These are phyloP conservation scores for Cataglyphis altisquamis DNA, from an alignment of 2,888 invertebrate genomes.

Conservation along the genomic window DNA sequence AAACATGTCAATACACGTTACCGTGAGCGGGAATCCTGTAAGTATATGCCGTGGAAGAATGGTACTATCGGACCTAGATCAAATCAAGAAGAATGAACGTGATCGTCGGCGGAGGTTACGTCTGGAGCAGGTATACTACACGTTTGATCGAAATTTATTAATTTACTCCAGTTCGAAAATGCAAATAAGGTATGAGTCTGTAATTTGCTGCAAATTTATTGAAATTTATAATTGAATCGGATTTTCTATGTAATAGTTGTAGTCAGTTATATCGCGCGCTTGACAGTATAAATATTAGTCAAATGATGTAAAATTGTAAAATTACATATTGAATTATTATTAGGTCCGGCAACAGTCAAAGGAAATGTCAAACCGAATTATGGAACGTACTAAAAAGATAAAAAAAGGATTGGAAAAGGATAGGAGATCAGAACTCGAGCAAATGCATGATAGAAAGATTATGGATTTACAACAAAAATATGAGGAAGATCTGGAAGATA, in stretches of 20 bases:
- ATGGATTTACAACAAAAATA: conserved; percentile 87
- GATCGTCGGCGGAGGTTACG: conserved; percentile 88
- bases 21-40: conserved; percentile 88
- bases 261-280: neutral
- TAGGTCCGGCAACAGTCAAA: conserved; percentile 89
- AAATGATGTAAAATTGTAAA: conserved; percentile 31
- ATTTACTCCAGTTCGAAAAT: neutral
- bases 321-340: conserved; percentile 15
- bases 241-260: neutral
- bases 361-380: conserved; percentile 87
- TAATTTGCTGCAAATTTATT: neutral
- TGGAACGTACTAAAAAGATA: conserved; percentile 87
- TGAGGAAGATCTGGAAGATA: conserved; percentile 86
- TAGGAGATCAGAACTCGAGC: conserved; percentile 87
- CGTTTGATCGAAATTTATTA: neutral
- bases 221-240: neutral
- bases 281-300: conserved; percentile 15
- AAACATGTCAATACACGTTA: conserved; percentile 89
- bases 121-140: conserved; percentile 87
- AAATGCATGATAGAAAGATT: conserved; percentile 87
- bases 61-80: conserved; percentile 87
- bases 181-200: neutral
- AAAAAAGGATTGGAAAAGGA: conserved; percentile 87
- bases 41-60: conserved; percentile 86
- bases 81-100: conserved; percentile 87